phyloP scores from a whole-genome alignment of 2,113 vertebrate species.

The Tupaia tana region DNA sequence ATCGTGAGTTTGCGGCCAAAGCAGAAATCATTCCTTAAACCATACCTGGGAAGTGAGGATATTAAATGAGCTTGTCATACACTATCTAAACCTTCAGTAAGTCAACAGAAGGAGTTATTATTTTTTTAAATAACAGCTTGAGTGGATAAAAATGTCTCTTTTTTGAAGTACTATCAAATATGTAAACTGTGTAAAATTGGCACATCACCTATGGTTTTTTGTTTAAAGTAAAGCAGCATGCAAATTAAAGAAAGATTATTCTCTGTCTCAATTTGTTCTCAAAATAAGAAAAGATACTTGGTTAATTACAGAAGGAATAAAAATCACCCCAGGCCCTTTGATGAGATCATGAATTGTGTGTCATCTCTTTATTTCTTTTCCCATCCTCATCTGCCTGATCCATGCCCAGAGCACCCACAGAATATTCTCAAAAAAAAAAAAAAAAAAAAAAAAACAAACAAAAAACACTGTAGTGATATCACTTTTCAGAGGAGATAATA shows the following conservation, averaged over 20 bases:
- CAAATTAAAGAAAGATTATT: not conserved
- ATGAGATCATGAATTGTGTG: not conserved
- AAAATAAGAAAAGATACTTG: not conserved
- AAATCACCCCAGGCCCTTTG: not conserved
- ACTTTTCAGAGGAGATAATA: not conserved
- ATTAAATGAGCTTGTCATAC: slow-evolving; percentile 18
- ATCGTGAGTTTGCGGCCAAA: not conserved
- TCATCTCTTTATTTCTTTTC: not conserved
- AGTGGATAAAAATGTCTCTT: slow-evolving; percentile 6
- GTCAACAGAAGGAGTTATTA: not conserved
- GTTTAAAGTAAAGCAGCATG: not conserved
- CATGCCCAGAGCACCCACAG: not conserved
- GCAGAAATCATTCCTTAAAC: not conserved
- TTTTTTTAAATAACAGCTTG: not conserved
- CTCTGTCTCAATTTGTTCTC: not conserved
- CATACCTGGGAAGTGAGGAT: not conserved
- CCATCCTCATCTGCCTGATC: not conserved
- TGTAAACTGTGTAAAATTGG: not conserved
- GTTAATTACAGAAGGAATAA: not conserved
- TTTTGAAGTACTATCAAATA: slow-evolving; percentile 31
- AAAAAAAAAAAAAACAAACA: not conserved
- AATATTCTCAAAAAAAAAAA: not conserved
- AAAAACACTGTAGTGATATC: not conserved
- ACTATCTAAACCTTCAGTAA: not conserved
- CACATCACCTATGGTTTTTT: not conserved